These are phyloP conservation scores for Myrmecophaga tridactyla DNA, from an alignment of 2,113 vertebrate genomes.

Conservation along the genomic window DNA sequence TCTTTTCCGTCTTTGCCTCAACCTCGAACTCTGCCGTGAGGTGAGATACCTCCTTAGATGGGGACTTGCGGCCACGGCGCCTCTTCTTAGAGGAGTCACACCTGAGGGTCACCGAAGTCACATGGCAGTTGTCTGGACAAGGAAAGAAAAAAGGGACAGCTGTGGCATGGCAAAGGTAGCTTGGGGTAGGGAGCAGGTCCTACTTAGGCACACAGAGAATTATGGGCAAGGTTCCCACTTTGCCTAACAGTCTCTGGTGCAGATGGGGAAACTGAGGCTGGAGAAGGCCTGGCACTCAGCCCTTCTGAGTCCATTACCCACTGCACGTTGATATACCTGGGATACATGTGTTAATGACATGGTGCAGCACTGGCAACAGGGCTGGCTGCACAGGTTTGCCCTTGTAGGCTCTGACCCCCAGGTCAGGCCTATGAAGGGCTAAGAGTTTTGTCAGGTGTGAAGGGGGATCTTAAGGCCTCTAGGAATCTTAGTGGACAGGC, in stretches of 20 bases:
- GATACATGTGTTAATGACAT: rapidly evolving
- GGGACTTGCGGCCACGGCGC: conserved; percentile 92
- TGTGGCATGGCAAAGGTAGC: conserved; percentile 71
- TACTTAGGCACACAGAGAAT: not conserved
- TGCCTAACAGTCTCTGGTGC: not conserved
- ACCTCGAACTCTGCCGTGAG: conserved; percentile 96
- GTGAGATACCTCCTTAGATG: conserved; percentile 94
- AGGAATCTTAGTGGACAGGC: not conserved
- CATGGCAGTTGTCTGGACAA: conserved; percentile 91
- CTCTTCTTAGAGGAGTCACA: conserved; percentile 97
- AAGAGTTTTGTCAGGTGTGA: too few relatives aligned
- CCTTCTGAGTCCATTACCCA: rapidly evolving
- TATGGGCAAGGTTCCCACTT: not conserved
- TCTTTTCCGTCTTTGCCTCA: conserved; percentile 92
- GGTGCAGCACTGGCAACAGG: not conserved
- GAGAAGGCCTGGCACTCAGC: not conserved
- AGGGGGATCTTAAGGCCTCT: not conserved
- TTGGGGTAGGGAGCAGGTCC: conserved; percentile 33
- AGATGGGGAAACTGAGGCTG: not conserved
- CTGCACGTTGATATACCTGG: rapidly evolving
- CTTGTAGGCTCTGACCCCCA: rapidly evolving
- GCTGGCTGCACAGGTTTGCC: not conserved
- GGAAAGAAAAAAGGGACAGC: conserved; percentile 87
- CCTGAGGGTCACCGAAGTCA: conserved; percentile 95
- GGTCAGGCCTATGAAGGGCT: not conserved